Evolutionary conservation across 2,797 vertebrate species (phyloP), one percentile per base, ranked within the genome.

Genomic region (Cyclopterus lumpus): DNA sequence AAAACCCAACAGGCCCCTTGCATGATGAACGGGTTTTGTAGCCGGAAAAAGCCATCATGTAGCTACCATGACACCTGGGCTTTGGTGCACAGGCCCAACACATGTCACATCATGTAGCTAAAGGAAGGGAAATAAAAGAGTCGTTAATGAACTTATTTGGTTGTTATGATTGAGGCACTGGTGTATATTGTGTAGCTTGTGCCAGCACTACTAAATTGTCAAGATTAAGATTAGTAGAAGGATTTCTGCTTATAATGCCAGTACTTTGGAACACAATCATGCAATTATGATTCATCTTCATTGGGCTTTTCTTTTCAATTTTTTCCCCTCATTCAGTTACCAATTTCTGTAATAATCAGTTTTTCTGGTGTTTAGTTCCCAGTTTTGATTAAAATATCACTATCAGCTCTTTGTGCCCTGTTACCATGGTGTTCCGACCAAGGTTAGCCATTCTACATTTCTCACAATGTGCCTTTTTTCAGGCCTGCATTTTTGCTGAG

Each of bases 21-120:
- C 77, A 91, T 92, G 90, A 92, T 91, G 85, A 88, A 92, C n/a
- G 67, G 58, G 70, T 75, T 87, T 86, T 88, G 78, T 78, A 86
- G 87, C 79, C 86, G 85, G 81, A 88, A 88, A 86, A 84, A 86
- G 83, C 77, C 81, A 82, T 86, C 79, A 71, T 86, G 83, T 80
- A 78, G 86, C 86, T 68, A 71, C 68, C 82, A 84, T 88, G 88
- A 91, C 89, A 93, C 88, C 88, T 81, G 78, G 86, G 79, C 79
- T 88, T 81, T 75, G 64, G 80, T 32, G 67, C 72, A 66, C 40
- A 71, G 81, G 73, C 36, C 58, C 77, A 87, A 80, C 79, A 88
- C 88, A 86, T 85, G 89, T 91, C 81, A 75, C 81, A 74, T 87
- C 73, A 57, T 73, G 81, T 76, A 77, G 75, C 70, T 57, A 8